Evolutionary conservation across 1,140 invertebrate species (phyloP).

Genomic region (Nasonia giraulti): DNA sequence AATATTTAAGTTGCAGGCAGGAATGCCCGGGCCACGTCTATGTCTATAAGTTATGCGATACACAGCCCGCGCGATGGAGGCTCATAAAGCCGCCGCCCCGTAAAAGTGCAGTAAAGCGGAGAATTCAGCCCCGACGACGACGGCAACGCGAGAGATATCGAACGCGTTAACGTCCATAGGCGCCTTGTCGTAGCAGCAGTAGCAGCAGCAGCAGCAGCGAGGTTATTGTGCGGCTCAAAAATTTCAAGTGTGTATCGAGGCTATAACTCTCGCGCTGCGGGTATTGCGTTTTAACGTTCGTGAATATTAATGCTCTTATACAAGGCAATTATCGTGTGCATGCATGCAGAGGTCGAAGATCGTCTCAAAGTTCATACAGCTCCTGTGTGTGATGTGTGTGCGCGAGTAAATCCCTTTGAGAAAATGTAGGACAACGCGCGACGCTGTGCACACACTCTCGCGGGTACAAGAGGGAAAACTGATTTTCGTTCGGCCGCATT

Average conservation of each 20-base stretch:
- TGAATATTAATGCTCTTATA: background rate
- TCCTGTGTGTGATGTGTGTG: too few species aligned
- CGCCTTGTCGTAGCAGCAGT: background rate
- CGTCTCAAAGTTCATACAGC: too few species aligned
- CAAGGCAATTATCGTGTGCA: background rate
- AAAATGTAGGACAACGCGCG: too few species aligned
- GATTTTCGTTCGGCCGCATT: too few species aligned
- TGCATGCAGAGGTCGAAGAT: too few species aligned
- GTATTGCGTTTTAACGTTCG: background rate
- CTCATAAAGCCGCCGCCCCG: constrained; percentile 17
- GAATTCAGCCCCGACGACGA: background rate
- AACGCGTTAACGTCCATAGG: background rate
- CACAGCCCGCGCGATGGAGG: background rate
- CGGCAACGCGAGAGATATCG: background rate
- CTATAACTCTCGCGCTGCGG: too few species aligned
- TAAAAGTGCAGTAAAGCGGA: constrained; percentile 23
- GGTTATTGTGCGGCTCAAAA: background rate
- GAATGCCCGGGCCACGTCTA: background rate
- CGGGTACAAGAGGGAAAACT: too few species aligned
- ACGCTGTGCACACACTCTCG: too few species aligned
- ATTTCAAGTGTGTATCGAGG: background rate
- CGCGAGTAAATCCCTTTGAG: too few species aligned
- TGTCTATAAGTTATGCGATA: background rate
- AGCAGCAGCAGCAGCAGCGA: background rate
- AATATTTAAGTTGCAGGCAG: constrained; percentile 12